Base-by-base conservation (phyloP, 2,797 vertebrate genomes). In the Oreochromis mossambicus region DNA sequence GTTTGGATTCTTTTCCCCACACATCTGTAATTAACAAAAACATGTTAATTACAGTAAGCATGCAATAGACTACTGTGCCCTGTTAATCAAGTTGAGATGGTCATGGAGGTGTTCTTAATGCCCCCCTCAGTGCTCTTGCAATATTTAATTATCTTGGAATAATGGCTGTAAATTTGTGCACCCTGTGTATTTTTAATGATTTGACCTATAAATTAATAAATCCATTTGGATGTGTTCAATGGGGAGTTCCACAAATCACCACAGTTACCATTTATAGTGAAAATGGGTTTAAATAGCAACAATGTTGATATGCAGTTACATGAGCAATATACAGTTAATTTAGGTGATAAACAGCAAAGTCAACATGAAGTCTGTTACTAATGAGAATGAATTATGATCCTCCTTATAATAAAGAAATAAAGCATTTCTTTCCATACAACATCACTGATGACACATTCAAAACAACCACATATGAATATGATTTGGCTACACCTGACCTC, bases 401-500 rank as follows among this genome's bases (percentile, higher is more conserved):
- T 55, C 8, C 26, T 32, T 61, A 50, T 66, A 66, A 38, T 66
- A 66, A 66, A 66, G 14, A 83, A 85, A 86, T 56, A 54, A 66
- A 73, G 11, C 77, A 84, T 84, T 75, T 63, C 1, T 84, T 73
- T 83, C 86, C 38, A 55, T 83, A 87, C 54, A 63, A 83, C 55
- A 91, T 70, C 56, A 78, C 77, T 76, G 80, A 86, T 10, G 68
- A 78, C 61, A 89, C 79, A 89, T 41, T 70, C n/a, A 88, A 75
- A 84, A 90, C 84, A 92, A 92, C 82, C 88, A 94, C 87, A 82
- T 82, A 95, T 93, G 92, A 91, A 87, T 34, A 92, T 95, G 92
- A 91, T 87, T 84, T 82, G 87, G 92, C 92, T 87, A 91, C 78
- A 89, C 91, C 92, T 92, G 91, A 92, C 92, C 93, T 93, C 92